Evolutionary conservation across 1,140 invertebrate species (phyloP).

Genomic region (Solenopsis fugax): DNA sequence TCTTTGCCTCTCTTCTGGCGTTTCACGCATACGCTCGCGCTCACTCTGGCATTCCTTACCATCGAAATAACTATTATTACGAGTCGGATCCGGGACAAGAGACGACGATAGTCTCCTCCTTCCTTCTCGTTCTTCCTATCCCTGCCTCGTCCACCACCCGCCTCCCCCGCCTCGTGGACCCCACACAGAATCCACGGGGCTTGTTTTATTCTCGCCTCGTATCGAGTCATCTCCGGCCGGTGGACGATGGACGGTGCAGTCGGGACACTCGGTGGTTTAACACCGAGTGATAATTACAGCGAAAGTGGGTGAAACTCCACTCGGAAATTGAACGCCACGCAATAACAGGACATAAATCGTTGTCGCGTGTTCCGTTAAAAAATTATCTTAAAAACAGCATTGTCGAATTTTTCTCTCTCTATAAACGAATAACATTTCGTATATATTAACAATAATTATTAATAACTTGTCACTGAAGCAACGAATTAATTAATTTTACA

Average conservation of each 20-base stretch:
- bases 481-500: not conserved
- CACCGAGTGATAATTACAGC: slow-evolving; percentile 42
- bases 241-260: slow-evolving; percentile 12
- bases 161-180: not conserved
- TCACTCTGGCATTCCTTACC: slow-evolving; percentile 62
- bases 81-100: slow-evolving; percentile 75
- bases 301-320: slow-evolving; percentile 50
- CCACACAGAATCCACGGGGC: slow-evolving; percentile 26
- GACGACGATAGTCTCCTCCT: slow-evolving; percentile 65
- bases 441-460: not conserved
- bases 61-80: slow-evolving; percentile 76
- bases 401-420: not conserved
- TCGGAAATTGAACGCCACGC: slow-evolving; percentile 19
- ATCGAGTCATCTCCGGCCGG: slow-evolving; percentile 32
- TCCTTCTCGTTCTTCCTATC: slow-evolving; percentile 14
- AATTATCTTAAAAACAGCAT: not conserved
- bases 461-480: not conserved
- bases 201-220: slow-evolving; percentile 60
- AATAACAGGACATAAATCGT: slow-evolving; percentile 45
- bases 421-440: not conserved
- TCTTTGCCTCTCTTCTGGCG: slow-evolving; percentile 21
- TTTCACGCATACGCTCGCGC: slow-evolving; percentile 58
- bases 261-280: slow-evolving; percentile 30
- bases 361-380: not conserved
- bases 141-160: not conserved